Evolutionary conservation across 2,888 invertebrate species (phyloP), one percentile per base, ranked within the genome.

Genomic region (Kryphioiulus occultus): DNA sequence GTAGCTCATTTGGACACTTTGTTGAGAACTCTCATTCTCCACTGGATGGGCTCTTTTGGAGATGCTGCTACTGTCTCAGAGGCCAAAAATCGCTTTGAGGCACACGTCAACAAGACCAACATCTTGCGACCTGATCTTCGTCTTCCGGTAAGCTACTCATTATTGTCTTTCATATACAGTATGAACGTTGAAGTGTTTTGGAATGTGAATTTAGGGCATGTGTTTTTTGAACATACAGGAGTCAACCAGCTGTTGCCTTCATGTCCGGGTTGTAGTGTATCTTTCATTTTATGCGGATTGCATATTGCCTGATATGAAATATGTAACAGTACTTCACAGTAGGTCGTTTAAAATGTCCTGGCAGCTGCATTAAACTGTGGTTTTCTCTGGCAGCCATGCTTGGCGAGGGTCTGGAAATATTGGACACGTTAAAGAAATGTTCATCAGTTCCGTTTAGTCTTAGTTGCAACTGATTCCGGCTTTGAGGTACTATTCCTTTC

Each of bases 71-170:
- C 95, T 0, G 94, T 97, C 30, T 93, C 93, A 30, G 96, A 97
- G 92, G 97, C 98, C 0, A 95, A 94, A 91, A 93, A 91, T 89
- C 94, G 95, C 91, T 95, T 93, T 90, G 94, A 94, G 89, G 93
- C 93, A 88, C 97, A 97, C 92, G 91, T 94, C 0, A 92, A 93
- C 85, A 95, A 95, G 35, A 93, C 93, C 89, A 91, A 92, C 85
- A 91, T 93, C 30, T 93, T 97, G 89, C 94, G 96, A 39, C 98
- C 98, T n/a, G 98, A 98, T 93, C 93, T 97, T 90, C 94, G 97
- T 89, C 94, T 95, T 90, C 95, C 96, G 89, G 97, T 92, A 89
- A 90, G 90, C 90, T n/a, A 26, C 26, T 26, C 68, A 9, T 39
- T 39, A 5, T 39, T 39, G 39, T 39, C 5, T 39, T n/a, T 59